Evolutionary conservation across 2,113 vertebrate species (phyloP), one percentile per base, ranked within the genome.

Genomic region (Scophthalmus maximus): DNA sequence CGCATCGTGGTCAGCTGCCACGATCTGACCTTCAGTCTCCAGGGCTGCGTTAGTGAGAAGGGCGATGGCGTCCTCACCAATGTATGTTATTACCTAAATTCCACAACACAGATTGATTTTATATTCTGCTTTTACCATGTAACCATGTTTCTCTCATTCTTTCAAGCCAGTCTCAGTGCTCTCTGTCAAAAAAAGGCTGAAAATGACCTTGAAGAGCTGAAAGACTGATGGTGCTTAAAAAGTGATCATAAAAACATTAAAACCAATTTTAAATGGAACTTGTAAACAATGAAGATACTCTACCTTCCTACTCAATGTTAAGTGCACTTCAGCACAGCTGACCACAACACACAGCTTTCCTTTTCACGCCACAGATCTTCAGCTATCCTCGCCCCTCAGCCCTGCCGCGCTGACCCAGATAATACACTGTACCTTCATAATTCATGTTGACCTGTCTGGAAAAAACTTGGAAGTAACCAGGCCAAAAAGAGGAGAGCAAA

Each of bases 1-100:
- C 95, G 96, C 17, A 92, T 99, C 2, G 44, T 96, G 87, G 95
- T 97, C 72, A 95, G 92, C 81, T 98, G 98, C 88, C 96, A 98
- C 30, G 94, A 97, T 76, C 92, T 99, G 85, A 94, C 94, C 67
- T 98, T 99, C 89, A 95, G 94, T 80, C 94, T 99, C 50, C 94
- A 97, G 4, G 94, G 95, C 77, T 96, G 95, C 58, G 88, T 98
- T 57, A 94, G 85, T 1, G 96, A 98, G 77, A 94, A 92, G 53
- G 68, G 87, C 0, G 95, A 96, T 49, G 94, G 92, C 49, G 89
- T 94, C 61, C 92, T 92, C 29, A 97, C 96, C 69, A 99, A 98
- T 0, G 97, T 99, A 95, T 8, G 87, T 72, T 26, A 17, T 30
- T 11, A 7, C 8, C 36, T 44, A n/a, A 32, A 27, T 11, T n/a